A percentile compares a stretch with the other conserved stretches of the same genome.
These are phyloP conservation scores for Acanthurus leucopareius DNA, from an alignment of 2,797 vertebrate species.

Conservation along the genomic window DNA sequence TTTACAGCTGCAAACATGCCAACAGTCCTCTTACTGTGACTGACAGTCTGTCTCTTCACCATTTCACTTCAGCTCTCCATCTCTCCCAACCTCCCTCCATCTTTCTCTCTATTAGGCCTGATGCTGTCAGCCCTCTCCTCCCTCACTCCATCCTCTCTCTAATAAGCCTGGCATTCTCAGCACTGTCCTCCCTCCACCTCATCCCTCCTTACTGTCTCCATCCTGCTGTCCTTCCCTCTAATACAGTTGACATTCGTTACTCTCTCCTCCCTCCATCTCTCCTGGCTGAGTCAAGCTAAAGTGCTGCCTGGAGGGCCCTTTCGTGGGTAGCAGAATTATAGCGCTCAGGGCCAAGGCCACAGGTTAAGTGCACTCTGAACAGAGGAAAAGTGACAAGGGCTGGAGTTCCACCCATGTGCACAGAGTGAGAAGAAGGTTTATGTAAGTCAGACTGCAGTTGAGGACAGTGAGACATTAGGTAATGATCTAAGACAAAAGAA, in stretches of 20 bases:
- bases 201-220: slow-evolving; percentile 50
- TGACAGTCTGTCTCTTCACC: slow-evolving; percentile 37
- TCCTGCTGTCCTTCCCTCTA: slow-evolving; percentile 62
- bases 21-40: slow-evolving; percentile 28
- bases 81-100: slow-evolving; percentile 12
- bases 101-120: slow-evolving; percentile 52
- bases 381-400: slow-evolving; percentile 53
- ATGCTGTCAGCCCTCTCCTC: slow-evolving; percentile 45
- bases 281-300: slow-evolving; percentile 63
- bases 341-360: slow-evolving; percentile 58
- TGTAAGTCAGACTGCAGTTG: slow-evolving; percentile 32
- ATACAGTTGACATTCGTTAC: slow-evolving; percentile 73
- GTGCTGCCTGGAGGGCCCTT: slow-evolving; percentile 68
- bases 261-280: slow-evolving; percentile 59
- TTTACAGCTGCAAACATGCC: slow-evolving; percentile 30
- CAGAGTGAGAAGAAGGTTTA: slow-evolving; percentile 42
- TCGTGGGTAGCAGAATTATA: slow-evolving; percentile 65
- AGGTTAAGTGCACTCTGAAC: slow-evolving; percentile 73
- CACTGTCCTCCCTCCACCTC: slow-evolving; percentile 26
- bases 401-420: slow-evolving; percentile 31
- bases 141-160: slow-evolving; percentile 56
- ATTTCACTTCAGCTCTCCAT: slow-evolving; percentile 38
- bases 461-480: slow-evolving; percentile 14
- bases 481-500: slow-evolving; percentile 29
- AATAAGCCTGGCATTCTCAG: slow-evolving; percentile 75